phyloP scores from a whole-genome alignment of 2,113 vertebrate genomes.

The Plectropomus leopardus region DNA sequence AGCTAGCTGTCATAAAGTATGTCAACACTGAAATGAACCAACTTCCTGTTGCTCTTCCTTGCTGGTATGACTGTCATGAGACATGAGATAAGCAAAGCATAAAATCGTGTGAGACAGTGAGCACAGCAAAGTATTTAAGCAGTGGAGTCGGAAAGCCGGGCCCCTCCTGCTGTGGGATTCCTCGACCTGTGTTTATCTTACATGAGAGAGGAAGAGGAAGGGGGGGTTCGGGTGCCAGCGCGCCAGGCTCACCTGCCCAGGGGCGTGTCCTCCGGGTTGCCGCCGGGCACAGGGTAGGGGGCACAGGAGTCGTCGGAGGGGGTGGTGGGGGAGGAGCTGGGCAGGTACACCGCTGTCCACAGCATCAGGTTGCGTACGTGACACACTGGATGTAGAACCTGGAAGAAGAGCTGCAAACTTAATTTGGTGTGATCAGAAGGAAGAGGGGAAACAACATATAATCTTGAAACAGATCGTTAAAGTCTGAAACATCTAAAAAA shows the following conservation, averaged over 20 bases:
- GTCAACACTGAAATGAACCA: constrained; percentile 1
- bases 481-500: neutral
- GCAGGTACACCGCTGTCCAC: constrained; percentile 97
- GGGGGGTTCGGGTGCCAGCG: constrained; percentile 67
- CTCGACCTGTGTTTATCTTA: constrained; percentile 77
- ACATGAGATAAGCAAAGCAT: constrained; percentile 12
- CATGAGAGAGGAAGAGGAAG: constrained; percentile 63
- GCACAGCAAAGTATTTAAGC: constrained; percentile 30
- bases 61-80: constrained; percentile 12
- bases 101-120: neutral
- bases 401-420: constrained; percentile 30
- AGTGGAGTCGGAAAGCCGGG: constrained; percentile 22
- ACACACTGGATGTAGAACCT: constrained; percentile 98
- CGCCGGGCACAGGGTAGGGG: constrained; percentile 91
- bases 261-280: constrained; percentile 91
- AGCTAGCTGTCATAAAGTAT: constrained; percentile 5
- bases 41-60: constrained; percentile 28
- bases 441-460: neutral
- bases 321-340: constrained; percentile 94
- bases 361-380: constrained; percentile 97
- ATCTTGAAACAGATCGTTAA: neutral
- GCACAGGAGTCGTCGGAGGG: constrained; percentile 94
- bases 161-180: constrained; percentile 33
- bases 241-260: constrained; percentile 91
- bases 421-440: neutral